Percentiles rank a stretch among this genome's conserved stretches.
Conservation (phyloP, 2,113 vertebrate genomes). For the Anolis sagrei region DNA sequence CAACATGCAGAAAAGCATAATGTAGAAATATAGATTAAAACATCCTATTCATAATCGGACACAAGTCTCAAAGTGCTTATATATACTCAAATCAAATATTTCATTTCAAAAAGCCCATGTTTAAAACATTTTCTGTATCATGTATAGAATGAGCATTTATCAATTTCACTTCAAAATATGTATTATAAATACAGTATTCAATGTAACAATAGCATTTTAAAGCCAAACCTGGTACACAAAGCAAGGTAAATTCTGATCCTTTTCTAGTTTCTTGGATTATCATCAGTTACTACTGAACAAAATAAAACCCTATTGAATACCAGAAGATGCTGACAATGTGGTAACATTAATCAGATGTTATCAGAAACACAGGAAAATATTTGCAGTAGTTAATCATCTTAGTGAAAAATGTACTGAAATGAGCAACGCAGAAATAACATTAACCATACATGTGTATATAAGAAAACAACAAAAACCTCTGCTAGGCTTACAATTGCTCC, state of each 20-base stretch:
- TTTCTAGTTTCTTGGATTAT: background rate
- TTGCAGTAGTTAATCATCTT: background rate
- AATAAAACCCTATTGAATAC: background rate
- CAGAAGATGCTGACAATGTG: background rate
- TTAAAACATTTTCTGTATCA: background rate
- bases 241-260: background rate
- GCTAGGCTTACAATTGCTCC: constrained; percentile 49
- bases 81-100: background rate
- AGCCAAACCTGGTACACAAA: background rate
- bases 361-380: background rate
- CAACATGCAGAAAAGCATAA: background rate
- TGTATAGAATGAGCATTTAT: background rate
- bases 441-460: background rate
- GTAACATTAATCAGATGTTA: background rate
- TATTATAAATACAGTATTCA: background rate
- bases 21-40: background rate
- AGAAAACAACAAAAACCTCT: background rate
- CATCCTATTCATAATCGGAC: background rate
- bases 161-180: background rate
- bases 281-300: background rate
- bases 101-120: constrained; percentile 5
- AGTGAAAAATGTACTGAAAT: constrained; percentile 4
- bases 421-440: background rate
- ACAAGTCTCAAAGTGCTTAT: background rate
- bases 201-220: background rate